phyloP scores from a whole-genome alignment of 2,888 invertebrate genomes.

The Philonicus albiceps region DNA sequence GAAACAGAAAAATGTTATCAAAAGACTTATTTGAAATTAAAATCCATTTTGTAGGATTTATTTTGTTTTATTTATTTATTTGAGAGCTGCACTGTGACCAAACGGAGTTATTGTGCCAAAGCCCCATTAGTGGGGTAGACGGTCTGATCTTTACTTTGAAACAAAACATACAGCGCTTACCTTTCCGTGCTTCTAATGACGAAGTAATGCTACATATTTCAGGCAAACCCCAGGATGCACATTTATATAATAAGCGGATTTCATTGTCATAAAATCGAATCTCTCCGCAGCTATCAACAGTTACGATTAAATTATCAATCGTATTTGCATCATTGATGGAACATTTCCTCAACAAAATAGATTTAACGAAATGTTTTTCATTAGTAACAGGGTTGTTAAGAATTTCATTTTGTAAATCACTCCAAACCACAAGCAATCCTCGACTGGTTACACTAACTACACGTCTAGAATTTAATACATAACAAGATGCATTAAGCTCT shows the following conservation, averaged over 20 bases:
- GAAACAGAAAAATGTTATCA: neutral
- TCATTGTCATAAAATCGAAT: conserved; percentile 70
- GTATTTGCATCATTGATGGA: conserved; percentile 65
- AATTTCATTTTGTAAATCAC: conserved; percentile 58
- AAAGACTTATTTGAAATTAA: neutral
- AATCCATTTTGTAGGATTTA: neutral
- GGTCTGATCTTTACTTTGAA: no score
- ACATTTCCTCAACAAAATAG: conserved; percentile 51
- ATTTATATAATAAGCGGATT: conserved; percentile 69
- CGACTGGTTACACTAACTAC: conserved; percentile 65
- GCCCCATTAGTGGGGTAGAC: no score
- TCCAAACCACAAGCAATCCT: conserved; percentile 66
- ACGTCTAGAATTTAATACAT: conserved; percentile 64
- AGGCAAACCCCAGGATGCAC: conserved; percentile 54
- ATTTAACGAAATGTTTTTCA: conserved; percentile 41
- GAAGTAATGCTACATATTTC: conserved; percentile 1
- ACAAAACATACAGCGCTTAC: neutral
- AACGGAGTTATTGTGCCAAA: no score
- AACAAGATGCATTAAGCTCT: conserved; percentile 60
- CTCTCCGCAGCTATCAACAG: conserved; percentile 67
- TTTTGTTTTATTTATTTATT: no score
- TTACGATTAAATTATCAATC: conserved; percentile 67
- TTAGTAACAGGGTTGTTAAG: conserved; percentile 1
- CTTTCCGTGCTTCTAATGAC: neutral
- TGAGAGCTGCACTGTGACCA: no score